Evolutionary conservation across 2,797 vertebrate species (phyloP), one percentile per base, ranked within the genome.

Genomic region (Arctocebus calabarensis): DNA sequence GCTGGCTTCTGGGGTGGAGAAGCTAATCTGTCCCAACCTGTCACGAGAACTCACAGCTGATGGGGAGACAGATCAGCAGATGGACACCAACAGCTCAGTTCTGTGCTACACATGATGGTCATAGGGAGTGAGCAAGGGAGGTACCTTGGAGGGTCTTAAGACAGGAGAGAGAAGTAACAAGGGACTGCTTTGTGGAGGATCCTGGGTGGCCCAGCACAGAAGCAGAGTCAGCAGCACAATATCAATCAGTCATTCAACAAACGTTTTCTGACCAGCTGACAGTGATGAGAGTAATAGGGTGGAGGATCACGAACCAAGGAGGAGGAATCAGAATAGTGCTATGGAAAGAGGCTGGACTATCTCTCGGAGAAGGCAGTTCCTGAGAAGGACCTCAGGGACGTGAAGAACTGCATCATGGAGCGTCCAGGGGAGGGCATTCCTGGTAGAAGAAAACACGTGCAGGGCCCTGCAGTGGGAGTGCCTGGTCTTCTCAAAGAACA

Each of bases 91-190:
- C 61, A 85, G 25, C 34, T 45, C 75, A 48, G 25, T 19, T 66
- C 64, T 1, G 12, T 29, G 27, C 27, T 0, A 0, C 19, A 57
- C 25, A 9, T 7, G 12, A 10, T 43, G n/a, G 5, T 22, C 40
- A 48, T 1, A 12, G 37, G n/a, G 57, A 20, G 10, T 40, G 70
- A 32, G 5, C 74, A 40, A 4, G 81, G 85, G 48, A 78, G 93
- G 11, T 77, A 87, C 66, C 75, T 75, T 25, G 32, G 93, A 62
- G 9, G 20, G 40, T 78, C 52, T 88, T 29, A n/a, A 94, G 81
- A 40, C 17, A 29, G 4, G 14, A 84, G 22, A n/a, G 43, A 43
- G 55, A 77, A 17, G 34, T 34, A 20, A 45, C 20, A 20, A 88
- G 23, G 7, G 29, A 7, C 40, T 3, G 7, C 32, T 16, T 6